Conservation (phyloP, 2,113 vertebrate genomes). For the Solea senegalensis region DNA sequence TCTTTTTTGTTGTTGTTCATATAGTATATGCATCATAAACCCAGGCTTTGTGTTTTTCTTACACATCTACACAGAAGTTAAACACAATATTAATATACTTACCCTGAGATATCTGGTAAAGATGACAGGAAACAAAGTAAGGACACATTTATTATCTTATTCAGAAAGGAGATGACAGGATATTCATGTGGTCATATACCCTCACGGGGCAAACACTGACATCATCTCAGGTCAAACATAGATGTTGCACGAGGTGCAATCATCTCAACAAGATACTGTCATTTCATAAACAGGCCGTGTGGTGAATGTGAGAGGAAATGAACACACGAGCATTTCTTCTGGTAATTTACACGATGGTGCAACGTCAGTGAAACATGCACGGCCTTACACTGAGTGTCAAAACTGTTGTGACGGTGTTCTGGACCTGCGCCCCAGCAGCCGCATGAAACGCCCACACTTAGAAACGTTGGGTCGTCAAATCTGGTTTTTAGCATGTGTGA, state of each 20-base stretch:
- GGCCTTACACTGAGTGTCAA: too few species aligned
- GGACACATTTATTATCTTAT: not conserved
- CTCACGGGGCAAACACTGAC: not conserved
- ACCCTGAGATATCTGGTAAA: not conserved
- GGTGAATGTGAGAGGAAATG: slow-evolving; percentile 51
- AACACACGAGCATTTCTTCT: slow-evolving; percentile 29
- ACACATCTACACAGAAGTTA: too few species aligned
- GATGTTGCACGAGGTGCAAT: too few species aligned
- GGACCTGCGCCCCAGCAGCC: too few species aligned
- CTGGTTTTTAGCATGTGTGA: too few species aligned
- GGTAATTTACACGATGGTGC: slow-evolving; percentile 41
- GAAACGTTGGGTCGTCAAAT: too few species aligned
- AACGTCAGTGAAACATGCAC: slow-evolving; percentile 7
- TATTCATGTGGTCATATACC: not conserved
- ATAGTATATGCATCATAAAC: not conserved
- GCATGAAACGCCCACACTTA: too few species aligned
- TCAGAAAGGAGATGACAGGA: not conserved
- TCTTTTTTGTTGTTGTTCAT: slow-evolving; percentile 6
- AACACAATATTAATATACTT: too few species aligned
- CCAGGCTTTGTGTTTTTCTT: too few species aligned
- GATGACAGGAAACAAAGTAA: not conserved
- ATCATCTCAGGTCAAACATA: not conserved
- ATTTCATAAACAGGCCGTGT: not conserved
- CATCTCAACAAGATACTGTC: too few species aligned
- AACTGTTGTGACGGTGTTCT: too few species aligned